Percentiles rank a stretch among this genome's conserved stretches.
These are phyloP conservation scores for Heliocidaris tuberculata DNA, from an alignment of 35 echinoderm and acorn worm genomes.

Conservation along the genomic window DNA sequence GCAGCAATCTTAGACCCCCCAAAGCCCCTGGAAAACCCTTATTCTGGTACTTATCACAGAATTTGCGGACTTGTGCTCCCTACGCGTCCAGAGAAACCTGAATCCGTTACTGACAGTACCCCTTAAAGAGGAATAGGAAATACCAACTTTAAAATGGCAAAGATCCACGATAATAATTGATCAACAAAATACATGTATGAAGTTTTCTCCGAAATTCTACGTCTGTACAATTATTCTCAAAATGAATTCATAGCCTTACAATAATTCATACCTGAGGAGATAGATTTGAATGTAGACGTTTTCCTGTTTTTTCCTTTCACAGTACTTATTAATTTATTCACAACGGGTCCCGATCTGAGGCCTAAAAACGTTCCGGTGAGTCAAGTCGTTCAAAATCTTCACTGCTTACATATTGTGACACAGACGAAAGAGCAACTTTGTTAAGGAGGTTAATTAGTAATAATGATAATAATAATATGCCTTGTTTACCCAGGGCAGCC, in stretches of 20 bases:
- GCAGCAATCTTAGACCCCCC: too few species aligned
- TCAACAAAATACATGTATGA: too few species aligned
- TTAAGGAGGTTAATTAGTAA: neutral
- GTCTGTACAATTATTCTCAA: neutral
- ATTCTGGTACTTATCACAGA: too few species aligned
- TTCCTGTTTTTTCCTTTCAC: constrained; percentile 26
- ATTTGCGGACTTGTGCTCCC: too few species aligned
- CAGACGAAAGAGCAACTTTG: neutral
- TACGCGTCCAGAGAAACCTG: too few species aligned
- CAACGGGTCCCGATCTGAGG: constrained; percentile 74
- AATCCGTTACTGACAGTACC: too few species aligned
- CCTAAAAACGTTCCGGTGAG: constrained; percentile 64
- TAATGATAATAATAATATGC: too few species aligned
- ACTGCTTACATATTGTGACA: neutral
- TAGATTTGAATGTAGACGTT: neutral
- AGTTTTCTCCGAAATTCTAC: neutral
- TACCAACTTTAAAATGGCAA: too few species aligned
- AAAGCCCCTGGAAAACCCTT: too few species aligned
- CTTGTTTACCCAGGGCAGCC: too few species aligned
- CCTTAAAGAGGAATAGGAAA: too few species aligned
- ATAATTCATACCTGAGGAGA: neutral
- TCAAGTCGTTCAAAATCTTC: neutral
- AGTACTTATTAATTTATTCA: constrained; percentile 92
- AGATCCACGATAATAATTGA: too few species aligned
- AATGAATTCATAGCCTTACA: neutral